Conservation (phyloP, 2,113 vertebrate genomes). For the Typhlomys cinereus region DNA sequence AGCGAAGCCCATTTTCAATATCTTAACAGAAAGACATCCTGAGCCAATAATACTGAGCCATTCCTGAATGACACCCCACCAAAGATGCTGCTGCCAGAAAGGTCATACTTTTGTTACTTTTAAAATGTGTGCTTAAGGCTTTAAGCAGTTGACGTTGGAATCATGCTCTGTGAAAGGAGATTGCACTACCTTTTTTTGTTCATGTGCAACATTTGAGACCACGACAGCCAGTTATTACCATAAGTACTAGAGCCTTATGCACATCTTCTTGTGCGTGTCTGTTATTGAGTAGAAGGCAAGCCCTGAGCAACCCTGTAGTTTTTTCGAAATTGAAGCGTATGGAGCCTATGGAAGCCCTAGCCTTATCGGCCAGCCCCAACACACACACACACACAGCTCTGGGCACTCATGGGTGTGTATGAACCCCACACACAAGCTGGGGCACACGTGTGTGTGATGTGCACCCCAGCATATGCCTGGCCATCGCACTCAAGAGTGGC, state of each 20-base stretch:
- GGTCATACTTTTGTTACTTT: neutral
- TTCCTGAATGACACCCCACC: slow-evolving; percentile 13
- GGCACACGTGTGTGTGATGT: too few species aligned
- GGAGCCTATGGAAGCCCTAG: slow-evolving; percentile 88
- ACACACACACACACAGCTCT: neutral
- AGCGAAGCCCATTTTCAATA: neutral
- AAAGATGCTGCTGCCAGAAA: neutral
- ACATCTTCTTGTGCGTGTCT: too few species aligned
- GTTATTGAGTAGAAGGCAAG: neutral
- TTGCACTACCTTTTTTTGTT: neutral
- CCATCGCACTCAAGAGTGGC: neutral
- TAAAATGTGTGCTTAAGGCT: slow-evolving; percentile 7
- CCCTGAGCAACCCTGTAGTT: neutral
- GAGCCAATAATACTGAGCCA: neutral
- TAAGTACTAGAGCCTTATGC: too few species aligned
- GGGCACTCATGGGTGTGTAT: too few species aligned
- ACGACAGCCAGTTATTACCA: too few species aligned
- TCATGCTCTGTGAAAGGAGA: slow-evolving; percentile 23
- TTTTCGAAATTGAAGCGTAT: too few species aligned
- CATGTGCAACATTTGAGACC: too few species aligned
- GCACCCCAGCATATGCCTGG: too few species aligned
- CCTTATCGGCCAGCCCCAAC: slow-evolving; percentile 8
- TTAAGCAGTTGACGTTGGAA: slow-evolving; percentile 12
- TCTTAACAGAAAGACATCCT: neutral
- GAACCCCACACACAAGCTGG: neutral